These are phyloP conservation scores for Sebastes hopkinsi DNA, from an alignment of 2,797 vertebrate species.

Conservation along the genomic window DNA sequence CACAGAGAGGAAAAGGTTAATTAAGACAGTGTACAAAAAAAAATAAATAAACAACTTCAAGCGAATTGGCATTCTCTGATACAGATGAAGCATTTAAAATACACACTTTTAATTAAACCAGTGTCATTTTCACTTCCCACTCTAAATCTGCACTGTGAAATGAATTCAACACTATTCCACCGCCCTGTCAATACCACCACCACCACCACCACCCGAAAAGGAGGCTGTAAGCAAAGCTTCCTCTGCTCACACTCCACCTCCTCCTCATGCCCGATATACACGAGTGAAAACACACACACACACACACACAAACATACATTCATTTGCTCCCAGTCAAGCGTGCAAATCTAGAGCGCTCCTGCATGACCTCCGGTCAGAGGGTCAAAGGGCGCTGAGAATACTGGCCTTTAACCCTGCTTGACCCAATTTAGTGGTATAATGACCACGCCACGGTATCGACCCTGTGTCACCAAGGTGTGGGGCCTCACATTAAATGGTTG, in stretches of 20 bases:
- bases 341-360: constrained; percentile 47
- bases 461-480: constrained; percentile 59
- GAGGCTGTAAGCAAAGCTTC: constrained; percentile 58
- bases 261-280: constrained; percentile 46
- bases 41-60: constrained; percentile 52
- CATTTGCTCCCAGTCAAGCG: constrained; percentile 35
- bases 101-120: constrained; percentile 73
- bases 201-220: constrained; percentile 31
- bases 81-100: constrained; percentile 63
- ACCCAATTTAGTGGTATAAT: constrained; percentile 80
- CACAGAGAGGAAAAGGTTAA: constrained; percentile 60
- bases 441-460: constrained; percentile 67
- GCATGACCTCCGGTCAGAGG: constrained; percentile 59
- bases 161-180: constrained; percentile 63
- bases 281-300: constrained; percentile 29
- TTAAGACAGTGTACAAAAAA: constrained; percentile 38
- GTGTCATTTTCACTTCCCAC: constrained; percentile 79
- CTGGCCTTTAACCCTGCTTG: constrained; percentile 76
- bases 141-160: constrained; percentile 78
- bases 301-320: constrained; percentile 14
- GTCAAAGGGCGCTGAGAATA: constrained; percentile 66
- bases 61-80: constrained; percentile 52
- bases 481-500: constrained; percentile 60
- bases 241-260: constrained; percentile 51
- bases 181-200: constrained; percentile 32